phyloP scores from a whole-genome alignment of 2,113 vertebrate species.

The Chloebia gouldiae region DNA sequence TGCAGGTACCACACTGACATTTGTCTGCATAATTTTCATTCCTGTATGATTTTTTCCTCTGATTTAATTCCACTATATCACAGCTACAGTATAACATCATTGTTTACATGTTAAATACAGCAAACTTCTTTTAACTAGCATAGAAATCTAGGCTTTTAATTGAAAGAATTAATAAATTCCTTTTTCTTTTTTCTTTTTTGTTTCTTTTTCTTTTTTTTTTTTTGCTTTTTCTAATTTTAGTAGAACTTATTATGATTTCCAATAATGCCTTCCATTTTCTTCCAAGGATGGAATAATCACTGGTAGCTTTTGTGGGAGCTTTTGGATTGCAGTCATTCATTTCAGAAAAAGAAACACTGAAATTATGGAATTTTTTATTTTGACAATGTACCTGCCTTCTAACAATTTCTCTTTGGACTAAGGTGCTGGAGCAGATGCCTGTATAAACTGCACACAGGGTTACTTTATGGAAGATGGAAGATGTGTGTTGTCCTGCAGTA shows the following conservation, averaged over 20 bases:
- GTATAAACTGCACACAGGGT: slow-evolving; percentile 86
- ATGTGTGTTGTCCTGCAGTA: slow-evolving; percentile 87
- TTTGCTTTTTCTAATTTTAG: background rate
- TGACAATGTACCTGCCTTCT: background rate
- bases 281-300: background rate
- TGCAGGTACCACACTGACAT: slow-evolving; percentile 77
- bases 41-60: background rate
- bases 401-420: slow-evolving; percentile 22
- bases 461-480: slow-evolving; percentile 92
- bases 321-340: background rate
- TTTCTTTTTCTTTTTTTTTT: too few species aligned
- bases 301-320: background rate
- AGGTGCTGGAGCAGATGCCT: slow-evolving; percentile 91
- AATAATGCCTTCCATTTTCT: background rate
- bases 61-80: background rate
- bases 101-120: background rate
- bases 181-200: background rate
- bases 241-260: background rate
- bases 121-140: background rate
- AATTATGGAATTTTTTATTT: background rate
- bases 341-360: background rate
- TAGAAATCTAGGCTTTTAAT: background rate
- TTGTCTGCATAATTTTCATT: background rate
- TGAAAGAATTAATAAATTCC: background rate
- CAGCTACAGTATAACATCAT: background rate